Evolutionary conservation across 2,888 invertebrate species (phyloP).

Genomic region (Drosophila flavopinicola): DNA sequence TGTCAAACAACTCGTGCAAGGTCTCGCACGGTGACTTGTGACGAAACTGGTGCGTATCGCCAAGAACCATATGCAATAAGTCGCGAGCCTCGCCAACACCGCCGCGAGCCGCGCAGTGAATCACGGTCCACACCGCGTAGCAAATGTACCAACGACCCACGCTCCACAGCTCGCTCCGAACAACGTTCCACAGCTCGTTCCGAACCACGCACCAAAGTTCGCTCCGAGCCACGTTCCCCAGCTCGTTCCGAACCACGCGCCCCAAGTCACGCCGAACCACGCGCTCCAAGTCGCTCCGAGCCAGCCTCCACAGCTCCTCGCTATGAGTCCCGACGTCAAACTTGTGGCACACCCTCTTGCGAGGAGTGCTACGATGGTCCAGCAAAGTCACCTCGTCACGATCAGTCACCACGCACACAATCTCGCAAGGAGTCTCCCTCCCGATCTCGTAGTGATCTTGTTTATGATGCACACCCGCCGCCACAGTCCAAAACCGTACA

Average conservation of each 20-base stretch:
- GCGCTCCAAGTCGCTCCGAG: background rate
- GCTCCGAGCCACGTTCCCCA: background rate
- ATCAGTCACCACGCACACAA: background rate
- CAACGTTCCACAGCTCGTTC: too few relatives aligned
- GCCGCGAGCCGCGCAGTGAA: background rate
- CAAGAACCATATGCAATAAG: too few relatives aligned
- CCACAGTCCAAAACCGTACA: background rate
- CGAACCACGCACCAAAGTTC: background rate
- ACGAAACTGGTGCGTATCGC: too few relatives aligned
- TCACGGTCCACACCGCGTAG: background rate
- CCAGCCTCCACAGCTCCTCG: too few relatives aligned
- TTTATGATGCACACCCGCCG: background rate
- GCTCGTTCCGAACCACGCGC: background rate
- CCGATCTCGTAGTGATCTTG: background rate
- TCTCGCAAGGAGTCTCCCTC: too few relatives aligned
- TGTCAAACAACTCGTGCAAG: too few relatives aligned
- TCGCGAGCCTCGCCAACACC: background rate
- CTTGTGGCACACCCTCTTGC: too few relatives aligned
- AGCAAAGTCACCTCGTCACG: background rate
- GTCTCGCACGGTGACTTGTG: too few relatives aligned
- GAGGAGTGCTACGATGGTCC: too few relatives aligned
- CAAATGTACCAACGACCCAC: background rate
- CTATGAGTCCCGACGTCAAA: too few relatives aligned
- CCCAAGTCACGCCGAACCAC: background rate
- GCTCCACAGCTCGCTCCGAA: background rate